Conservation (phyloP, 2,113 vertebrate species). For the Prionailurus viverrinus region DNA sequence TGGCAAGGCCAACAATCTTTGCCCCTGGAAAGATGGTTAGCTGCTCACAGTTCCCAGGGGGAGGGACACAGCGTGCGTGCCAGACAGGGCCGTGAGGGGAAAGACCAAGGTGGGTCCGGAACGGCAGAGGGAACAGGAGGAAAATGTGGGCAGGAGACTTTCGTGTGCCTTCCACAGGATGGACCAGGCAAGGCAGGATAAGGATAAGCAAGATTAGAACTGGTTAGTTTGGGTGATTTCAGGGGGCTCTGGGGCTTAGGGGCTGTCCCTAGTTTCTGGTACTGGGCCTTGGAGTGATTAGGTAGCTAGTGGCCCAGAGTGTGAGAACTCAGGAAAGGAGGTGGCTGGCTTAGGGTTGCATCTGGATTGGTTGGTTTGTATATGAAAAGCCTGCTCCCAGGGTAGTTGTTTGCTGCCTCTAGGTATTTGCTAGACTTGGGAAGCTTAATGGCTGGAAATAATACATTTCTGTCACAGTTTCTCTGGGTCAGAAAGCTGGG, state of each 20-base stretch:
- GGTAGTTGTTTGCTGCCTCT: background rate
- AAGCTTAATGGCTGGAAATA: background rate
- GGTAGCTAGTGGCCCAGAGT: background rate
- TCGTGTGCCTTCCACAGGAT: background rate
- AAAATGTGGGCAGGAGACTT: background rate
- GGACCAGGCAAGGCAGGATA: background rate
- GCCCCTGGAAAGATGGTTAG: background rate
- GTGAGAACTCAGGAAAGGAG: background rate
- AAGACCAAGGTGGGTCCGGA: background rate
- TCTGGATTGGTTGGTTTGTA: background rate
- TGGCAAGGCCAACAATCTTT: background rate
- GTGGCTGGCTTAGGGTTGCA: background rate
- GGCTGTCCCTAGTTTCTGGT: background rate
- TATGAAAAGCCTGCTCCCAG: background rate
- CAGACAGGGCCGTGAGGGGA: background rate
- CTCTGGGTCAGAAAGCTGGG: background rate
- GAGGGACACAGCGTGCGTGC: accelerated
- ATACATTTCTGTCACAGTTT: background rate
- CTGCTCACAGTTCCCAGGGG: background rate
- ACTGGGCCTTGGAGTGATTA: background rate
- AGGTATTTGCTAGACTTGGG: background rate
- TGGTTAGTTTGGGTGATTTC: background rate
- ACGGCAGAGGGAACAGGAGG: background rate
- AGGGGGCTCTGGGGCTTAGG: background rate
- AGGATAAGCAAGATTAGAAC: background rate